These are phyloP conservation scores for Mythimna impura DNA, from an alignment of 2,888 invertebrate genomes.

Conservation along the genomic window DNA sequence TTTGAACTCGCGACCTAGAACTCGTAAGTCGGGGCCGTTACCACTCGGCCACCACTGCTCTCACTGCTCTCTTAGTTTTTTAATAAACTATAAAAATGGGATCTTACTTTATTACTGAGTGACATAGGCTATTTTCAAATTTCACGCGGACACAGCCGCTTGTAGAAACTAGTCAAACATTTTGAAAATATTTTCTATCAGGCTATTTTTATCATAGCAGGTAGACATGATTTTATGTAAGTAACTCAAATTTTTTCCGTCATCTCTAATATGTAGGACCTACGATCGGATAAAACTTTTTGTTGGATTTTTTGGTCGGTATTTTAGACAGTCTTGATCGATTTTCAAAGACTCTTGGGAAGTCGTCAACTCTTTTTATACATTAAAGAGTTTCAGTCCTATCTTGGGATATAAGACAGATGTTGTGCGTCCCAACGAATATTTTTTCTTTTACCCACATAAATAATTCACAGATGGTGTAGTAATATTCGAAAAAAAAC, in stretches of 20 bases:
- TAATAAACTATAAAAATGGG: too few species aligned
- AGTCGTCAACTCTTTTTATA: slow-evolving; percentile 53
- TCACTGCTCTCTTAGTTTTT: too few species aligned
- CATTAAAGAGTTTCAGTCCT: slow-evolving; percentile 43
- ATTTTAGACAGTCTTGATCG: slow-evolving; percentile 46
- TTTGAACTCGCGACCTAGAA: too few species aligned
- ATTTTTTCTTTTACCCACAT: slow-evolving; percentile 34
- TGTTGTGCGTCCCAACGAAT: slow-evolving; percentile 25
- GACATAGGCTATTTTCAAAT: too few species aligned
- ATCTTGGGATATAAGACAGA: slow-evolving; percentile 39
- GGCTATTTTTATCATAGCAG: slow-evolving; percentile 6
- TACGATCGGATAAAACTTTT: slow-evolving; percentile 28
- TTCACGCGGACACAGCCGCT: too few species aligned
- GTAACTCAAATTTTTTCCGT: slow-evolving; percentile 2
- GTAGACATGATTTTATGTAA: slow-evolving; percentile 12
- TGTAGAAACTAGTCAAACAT: too few species aligned
- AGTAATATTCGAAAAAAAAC: slow-evolving; percentile 15
- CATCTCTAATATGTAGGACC: slow-evolving; percentile 35
- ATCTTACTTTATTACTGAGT: too few species aligned
- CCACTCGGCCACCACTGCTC: too few species aligned
- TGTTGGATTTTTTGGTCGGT: slow-evolving; percentile 41
- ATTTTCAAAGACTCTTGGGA: slow-evolving; percentile 55
- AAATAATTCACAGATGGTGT: slow-evolving; percentile 12
- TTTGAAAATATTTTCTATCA: too few species aligned
- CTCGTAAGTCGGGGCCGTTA: too few species aligned